Percentiles rank a stretch among this genome's conserved stretches.
These are phyloP conservation scores for Henricia sp. DNA, from an alignment of 53 echinoderm and acorn worm species.

Conservation along the genomic window DNA sequence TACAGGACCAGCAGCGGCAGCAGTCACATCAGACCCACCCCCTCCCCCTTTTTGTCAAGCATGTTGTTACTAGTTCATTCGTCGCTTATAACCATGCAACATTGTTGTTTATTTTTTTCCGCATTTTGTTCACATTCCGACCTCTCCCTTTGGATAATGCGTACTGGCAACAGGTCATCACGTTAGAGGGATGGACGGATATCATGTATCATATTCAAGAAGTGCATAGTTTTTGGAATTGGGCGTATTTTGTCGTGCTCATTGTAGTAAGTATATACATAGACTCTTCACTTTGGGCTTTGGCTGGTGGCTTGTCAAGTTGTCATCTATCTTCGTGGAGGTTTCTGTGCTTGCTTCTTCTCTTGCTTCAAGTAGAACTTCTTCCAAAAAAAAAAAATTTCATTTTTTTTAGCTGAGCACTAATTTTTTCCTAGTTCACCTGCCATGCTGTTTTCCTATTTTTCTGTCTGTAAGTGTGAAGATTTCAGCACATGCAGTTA, in stretches of 20 bases:
- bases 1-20: neutral
- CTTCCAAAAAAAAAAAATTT: neutral
- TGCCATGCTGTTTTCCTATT: no score
- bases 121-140: constrained; percentile 57
- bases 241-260: constrained; percentile 98
- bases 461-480: no score
- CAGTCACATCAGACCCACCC: constrained; percentile 7
- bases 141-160: constrained; percentile 30
- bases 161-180: constrained; percentile 87
- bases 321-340: neutral
- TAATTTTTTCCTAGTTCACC: no score
- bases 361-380: constrained; percentile 9
- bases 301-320: no score
- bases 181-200: constrained; percentile 97
- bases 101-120: constrained; percentile 32
- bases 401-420: neutral
- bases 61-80: constrained; percentile 37
- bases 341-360: neutral
- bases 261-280: constrained; percentile 87
- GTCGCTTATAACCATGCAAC: constrained; percentile 46
- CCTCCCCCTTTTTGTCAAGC: constrained; percentile 15
- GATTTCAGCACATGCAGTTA: no score
- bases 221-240: constrained; percentile 98
- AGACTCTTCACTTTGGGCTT: no score
- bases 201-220: constrained; percentile 99